Percentiles rank a stretch among this genome's conserved stretches.
phyloP scores from a whole-genome alignment of 2,888 invertebrate genomes.

The Salticus scenicus region DNA sequence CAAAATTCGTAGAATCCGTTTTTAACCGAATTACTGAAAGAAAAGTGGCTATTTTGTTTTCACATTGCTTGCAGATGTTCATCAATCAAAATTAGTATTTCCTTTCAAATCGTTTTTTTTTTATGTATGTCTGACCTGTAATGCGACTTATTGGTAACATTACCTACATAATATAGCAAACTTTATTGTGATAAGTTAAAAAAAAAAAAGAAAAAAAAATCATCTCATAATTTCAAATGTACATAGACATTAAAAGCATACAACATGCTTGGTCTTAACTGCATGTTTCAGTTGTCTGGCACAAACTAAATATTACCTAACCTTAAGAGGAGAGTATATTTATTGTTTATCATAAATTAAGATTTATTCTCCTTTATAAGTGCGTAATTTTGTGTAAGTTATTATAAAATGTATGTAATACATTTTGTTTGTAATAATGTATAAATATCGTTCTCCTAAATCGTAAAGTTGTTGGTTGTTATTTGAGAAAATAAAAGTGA shows the following conservation, averaged over 20 bases:
- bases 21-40: too few relatives aligned
- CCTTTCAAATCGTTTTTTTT: too few relatives aligned
- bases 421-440: constrained; percentile 12
- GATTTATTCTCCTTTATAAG: not conserved
- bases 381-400: constrained; percentile 20
- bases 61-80: too few relatives aligned
- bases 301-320: constrained; percentile 36
- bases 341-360: not conserved
- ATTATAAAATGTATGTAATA: not conserved
- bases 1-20: too few relatives aligned
- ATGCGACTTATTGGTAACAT: too few relatives aligned
- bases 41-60: too few relatives aligned
- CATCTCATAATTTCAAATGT: constrained; percentile 29
- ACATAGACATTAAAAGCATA: constrained; percentile 22
- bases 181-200: not conserved
- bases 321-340: not conserved
- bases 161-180: not conserved
- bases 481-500: constrained; percentile 35
- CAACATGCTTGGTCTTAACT: constrained; percentile 29
- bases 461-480: constrained; percentile 35
- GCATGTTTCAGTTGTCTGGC: constrained; percentile 56
- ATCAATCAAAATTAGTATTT: too few relatives aligned
- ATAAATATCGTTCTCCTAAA: constrained; percentile 20
- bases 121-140: too few relatives aligned
- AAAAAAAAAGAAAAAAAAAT: too few relatives aligned